A percentile compares a stretch with the other conserved stretches of the same genome.
phyloP scores from a whole-genome alignment of 2,113 vertebrate species.

The Coregonus clupeaformis region DNA sequence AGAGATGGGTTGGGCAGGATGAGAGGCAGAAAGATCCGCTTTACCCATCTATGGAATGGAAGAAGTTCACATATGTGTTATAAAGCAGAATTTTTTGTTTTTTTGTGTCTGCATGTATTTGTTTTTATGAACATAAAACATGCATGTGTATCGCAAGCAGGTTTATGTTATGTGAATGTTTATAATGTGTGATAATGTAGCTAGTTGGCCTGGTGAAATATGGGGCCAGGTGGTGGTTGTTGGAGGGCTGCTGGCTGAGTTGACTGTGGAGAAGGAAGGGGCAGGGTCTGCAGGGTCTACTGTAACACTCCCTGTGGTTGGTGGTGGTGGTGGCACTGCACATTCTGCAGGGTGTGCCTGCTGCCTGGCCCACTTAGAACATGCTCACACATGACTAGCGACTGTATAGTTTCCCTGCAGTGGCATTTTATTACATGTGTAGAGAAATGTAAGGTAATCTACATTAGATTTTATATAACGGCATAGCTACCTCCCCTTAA shows the following conservation, averaged over 20 bases:
- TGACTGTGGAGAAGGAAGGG: neutral
- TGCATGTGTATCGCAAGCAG: conserved; percentile 11
- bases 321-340: no score
- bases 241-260: neutral
- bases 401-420: no score
- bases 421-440: no score
- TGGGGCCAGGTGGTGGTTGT: conserved; percentile 44
- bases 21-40: no score
- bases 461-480: no score
- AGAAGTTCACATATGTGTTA: neutral
- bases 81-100: neutral
- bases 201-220: conserved; percentile 37
- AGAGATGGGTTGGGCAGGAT: no score
- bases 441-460: no score
- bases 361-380: no score
- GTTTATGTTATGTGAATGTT: conserved; percentile 1
- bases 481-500: no score
- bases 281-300: neutral
- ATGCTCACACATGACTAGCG: conserved; percentile 5
- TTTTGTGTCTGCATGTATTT: neutral
- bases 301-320: no score
- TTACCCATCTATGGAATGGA: no score
- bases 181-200: conserved; percentile 4
- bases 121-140: neutral
- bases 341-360: no score